These are phyloP conservation scores for Spinus pinus DNA, from an alignment of 2,797 vertebrate species.

Conservation along the genomic window DNA sequence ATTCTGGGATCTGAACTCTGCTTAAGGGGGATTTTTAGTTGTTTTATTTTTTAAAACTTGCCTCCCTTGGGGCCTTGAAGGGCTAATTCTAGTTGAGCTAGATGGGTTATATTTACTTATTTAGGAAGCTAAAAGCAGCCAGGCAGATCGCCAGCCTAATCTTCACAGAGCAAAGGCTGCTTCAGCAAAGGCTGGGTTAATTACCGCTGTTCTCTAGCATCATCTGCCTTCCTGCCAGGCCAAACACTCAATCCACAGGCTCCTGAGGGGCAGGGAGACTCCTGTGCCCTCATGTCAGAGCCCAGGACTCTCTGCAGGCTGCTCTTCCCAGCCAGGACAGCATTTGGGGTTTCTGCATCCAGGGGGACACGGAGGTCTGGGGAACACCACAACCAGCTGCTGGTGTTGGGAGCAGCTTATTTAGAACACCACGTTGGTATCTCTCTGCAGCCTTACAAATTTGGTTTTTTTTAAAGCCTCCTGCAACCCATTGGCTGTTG, in stretches of 20 bases:
- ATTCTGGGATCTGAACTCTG: not conserved
- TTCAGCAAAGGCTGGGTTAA: rapidly evolving
- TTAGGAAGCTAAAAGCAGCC: not conserved
- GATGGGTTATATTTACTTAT: not conserved
- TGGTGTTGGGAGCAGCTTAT: not conserved
- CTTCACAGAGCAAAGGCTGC: not conserved
- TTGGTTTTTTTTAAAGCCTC: not conserved
- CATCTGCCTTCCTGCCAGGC: not conserved
- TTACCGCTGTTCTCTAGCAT: not conserved
- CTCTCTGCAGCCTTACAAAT: not conserved
- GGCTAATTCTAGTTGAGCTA: not conserved
- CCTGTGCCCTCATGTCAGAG: not conserved
- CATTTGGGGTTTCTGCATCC: not conserved
- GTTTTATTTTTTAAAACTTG: not conserved
- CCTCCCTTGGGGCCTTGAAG: not conserved
- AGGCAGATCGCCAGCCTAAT: not conserved
- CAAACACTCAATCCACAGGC: not conserved
- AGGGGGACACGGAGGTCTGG: not conserved
- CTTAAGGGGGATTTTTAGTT: not conserved
- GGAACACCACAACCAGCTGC: not conserved
- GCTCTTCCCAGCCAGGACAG: not conserved
- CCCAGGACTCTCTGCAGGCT: not conserved
- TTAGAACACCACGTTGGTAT: not conserved
- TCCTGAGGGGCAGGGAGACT: not conserved
- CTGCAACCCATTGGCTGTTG: not conserved